These are phyloP conservation scores for Gnathonemus echidnorhynchus DNA, from an alignment of 2,113 vertebrate species.

Conservation along the genomic window DNA sequence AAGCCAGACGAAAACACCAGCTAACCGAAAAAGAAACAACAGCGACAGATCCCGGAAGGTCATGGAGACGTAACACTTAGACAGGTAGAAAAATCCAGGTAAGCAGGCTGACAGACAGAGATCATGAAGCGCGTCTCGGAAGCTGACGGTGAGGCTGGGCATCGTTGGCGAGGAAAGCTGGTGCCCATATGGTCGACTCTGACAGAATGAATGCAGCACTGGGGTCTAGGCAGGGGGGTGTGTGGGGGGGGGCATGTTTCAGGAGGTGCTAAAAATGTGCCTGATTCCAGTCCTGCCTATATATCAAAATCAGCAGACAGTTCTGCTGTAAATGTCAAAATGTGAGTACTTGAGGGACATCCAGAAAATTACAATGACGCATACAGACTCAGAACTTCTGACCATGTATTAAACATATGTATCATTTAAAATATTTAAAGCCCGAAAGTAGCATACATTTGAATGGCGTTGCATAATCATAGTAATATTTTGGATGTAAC, in stretches of 20 bases:
- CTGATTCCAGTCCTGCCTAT: background rate
- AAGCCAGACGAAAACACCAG: conserved; percentile 42
- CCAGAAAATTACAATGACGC: background rate
- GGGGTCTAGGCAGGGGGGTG: background rate
- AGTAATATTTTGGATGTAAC: background rate
- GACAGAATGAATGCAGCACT: background rate
- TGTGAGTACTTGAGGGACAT: background rate
- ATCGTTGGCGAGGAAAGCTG: background rate
- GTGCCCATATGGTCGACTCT: background rate
- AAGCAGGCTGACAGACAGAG: background rate
- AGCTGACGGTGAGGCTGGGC: background rate
- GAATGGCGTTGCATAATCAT: background rate
- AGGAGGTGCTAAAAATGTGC: background rate
- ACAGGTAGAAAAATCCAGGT: conserved; percentile 25
- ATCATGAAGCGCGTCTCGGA: background rate
- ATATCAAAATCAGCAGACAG: background rate
- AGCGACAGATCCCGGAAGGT: conserved; percentile 17
- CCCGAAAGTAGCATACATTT: background rate
- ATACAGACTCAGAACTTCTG: background rate
- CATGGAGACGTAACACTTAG: conserved; percentile 31
- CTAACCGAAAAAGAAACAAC: conserved; percentile 6
- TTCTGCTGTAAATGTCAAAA: background rate
- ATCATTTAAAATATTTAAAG: background rate
- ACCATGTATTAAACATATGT: background rate
- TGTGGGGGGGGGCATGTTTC: background rate